Evolutionary conservation across 2,797 vertebrate genomes (phyloP).

Genomic region (Distichodus sexfasciatus): DNA sequence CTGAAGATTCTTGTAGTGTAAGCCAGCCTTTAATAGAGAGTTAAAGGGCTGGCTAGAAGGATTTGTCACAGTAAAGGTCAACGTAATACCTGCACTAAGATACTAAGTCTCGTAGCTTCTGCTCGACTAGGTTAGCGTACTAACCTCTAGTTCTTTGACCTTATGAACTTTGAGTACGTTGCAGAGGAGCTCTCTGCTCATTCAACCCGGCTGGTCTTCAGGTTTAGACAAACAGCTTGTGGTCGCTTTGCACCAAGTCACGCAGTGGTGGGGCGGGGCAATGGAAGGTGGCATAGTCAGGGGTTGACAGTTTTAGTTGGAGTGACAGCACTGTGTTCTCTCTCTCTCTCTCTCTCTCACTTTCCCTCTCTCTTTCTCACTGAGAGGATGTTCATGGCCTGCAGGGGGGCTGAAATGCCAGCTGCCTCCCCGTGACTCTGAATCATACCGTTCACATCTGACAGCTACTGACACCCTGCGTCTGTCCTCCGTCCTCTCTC

Average conservation of each 20-base stretch:
- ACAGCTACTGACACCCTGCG: slow-evolving; percentile 48
- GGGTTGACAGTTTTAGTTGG: slow-evolving; percentile 40
- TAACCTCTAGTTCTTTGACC: too few relatives aligned
- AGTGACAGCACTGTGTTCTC: slow-evolving; percentile 45
- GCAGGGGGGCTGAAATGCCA: slow-evolving; percentile 52
- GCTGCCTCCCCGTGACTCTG: slow-evolving; percentile 48
- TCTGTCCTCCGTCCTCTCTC: slow-evolving; percentile 49
- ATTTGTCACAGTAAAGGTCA: too few relatives aligned
- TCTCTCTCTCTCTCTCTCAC: slow-evolving; percentile 19
- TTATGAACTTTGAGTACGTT: too few relatives aligned
- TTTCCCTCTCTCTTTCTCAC: slow-evolving; percentile 10
- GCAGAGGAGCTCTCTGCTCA: too few relatives aligned
- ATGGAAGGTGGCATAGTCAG: slow-evolving; percentile 12
- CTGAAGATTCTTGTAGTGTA: too few relatives aligned
- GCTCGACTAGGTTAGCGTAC: too few relatives aligned
- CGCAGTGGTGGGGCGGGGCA: too few relatives aligned
- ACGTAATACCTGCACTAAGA: too few relatives aligned
- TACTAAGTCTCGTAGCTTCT: too few relatives aligned
- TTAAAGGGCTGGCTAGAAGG: too few relatives aligned
- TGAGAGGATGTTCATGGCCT: slow-evolving; percentile 40
- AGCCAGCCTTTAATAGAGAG: too few relatives aligned
- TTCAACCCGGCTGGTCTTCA: too few relatives aligned
- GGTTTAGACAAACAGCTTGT: neutral
- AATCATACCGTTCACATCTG: slow-evolving; percentile 50
- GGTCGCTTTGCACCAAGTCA: neutral